Evolutionary conservation across 2,113 vertebrate genomes (phyloP).

Genomic region (Herpetotheres cachinnans): DNA sequence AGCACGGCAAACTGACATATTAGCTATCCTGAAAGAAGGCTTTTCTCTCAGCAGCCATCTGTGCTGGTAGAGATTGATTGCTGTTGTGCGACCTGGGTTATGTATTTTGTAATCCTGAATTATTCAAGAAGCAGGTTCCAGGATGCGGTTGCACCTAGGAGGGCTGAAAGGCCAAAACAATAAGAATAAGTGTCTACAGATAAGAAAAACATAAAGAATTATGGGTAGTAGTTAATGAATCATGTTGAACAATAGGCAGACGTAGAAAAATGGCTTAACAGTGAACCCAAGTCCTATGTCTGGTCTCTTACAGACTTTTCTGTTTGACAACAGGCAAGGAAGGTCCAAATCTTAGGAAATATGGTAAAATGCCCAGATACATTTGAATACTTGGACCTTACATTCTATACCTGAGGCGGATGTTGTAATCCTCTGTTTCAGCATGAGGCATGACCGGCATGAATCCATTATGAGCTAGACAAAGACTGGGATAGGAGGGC

Average conservation of each 20-base stretch:
- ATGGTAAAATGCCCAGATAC: background rate
- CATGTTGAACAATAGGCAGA: background rate
- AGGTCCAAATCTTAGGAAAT: background rate
- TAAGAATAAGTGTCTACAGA: background rate
- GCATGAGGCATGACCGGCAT: background rate
- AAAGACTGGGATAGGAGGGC: background rate
- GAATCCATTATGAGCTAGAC: background rate
- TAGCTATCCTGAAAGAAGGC: background rate
- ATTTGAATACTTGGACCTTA: background rate
- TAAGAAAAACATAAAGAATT: background rate
- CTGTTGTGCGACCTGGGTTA: background rate
- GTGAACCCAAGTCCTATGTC: background rate
- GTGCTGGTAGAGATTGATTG: background rate
- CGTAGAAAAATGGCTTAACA: background rate
- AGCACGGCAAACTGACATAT: background rate
- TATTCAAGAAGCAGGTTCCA: background rate
- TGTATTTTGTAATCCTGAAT: background rate
- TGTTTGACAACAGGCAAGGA: background rate
- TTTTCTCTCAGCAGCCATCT: background rate
- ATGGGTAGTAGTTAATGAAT: background rate
- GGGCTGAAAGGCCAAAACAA: background rate
- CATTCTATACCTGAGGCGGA: background rate
- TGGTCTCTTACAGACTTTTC: background rate
- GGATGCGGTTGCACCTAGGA: background rate
- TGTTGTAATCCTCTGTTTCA: background rate